Conservation (phyloP, 2,797 vertebrate species). For the Notolepis coatsorum region DNA sequence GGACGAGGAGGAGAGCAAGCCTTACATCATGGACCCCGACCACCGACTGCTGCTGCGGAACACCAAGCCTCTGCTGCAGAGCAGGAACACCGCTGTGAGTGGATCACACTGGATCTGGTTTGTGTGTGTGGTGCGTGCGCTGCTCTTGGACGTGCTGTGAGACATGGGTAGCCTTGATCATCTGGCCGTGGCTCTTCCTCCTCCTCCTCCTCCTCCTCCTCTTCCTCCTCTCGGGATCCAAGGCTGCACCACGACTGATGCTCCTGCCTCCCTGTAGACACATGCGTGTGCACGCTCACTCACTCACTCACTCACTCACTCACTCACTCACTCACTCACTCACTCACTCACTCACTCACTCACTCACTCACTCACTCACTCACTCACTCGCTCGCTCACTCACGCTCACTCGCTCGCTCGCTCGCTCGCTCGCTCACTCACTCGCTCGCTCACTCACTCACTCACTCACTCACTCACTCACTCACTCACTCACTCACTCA, state of each 20-base stretch:
- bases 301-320: not conserved
- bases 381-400: not conserved
- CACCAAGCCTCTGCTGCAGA: slow-evolving; percentile 95
- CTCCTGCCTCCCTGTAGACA: slow-evolving; percentile 1
- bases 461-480: slow-evolving; percentile 1
- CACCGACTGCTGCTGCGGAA: slow-evolving; percentile 93
- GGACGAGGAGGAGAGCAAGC: slow-evolving; percentile 66
- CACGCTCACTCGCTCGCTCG: too few species aligned
- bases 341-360: not conserved
- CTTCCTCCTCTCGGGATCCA: slow-evolving; percentile 2
- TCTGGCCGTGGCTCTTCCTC: slow-evolving; percentile 1
- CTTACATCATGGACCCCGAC: slow-evolving; percentile 94
- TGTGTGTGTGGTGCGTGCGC: not conserved
- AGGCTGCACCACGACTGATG: slow-evolving; percentile 13
- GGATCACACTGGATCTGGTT: not conserved
- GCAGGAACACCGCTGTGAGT: slow-evolving; percentile 96
- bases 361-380: not conserved
- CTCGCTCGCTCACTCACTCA: not conserved
- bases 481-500: not conserved
- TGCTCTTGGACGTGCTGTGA: slow-evolving; percentile 16
- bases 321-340: slow-evolving; percentile 4
- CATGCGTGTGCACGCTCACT: too few species aligned
- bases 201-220: not conserved
- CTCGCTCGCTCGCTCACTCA: too few species aligned
- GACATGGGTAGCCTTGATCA: slow-evolving; percentile 19